phyloP scores from a whole-genome alignment of 2,888 invertebrate genomes.

The Tenthredo distinguenda region DNA sequence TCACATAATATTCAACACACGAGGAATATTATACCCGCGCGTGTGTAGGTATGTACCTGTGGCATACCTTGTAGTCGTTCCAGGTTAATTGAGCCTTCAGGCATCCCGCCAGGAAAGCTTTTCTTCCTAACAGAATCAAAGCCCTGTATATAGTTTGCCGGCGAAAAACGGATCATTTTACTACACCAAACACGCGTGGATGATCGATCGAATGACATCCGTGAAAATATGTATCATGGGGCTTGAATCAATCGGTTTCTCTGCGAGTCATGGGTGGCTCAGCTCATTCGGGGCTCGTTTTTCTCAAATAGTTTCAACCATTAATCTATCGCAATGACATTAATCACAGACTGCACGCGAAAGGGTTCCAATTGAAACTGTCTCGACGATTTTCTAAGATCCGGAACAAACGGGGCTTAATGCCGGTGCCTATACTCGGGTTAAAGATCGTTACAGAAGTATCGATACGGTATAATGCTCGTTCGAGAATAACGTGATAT shows the following conservation, averaged over 20 bases:
- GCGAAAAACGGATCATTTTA: background rate
- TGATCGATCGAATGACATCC: background rate
- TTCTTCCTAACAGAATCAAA: slow-evolving; percentile 9
- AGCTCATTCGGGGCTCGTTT: too few species aligned
- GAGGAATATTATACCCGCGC: background rate
- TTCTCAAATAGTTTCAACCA: background rate
- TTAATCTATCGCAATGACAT: background rate
- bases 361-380: background rate
- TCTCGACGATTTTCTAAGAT: background rate
- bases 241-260: background rate
- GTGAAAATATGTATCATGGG: background rate
- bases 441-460: background rate
- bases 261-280: background rate
- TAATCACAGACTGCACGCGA: background rate
- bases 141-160: background rate
- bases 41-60: background rate
- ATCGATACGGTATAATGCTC: slow-evolving; percentile 4
- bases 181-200: background rate
- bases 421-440: background rate
- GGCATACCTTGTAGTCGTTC: background rate
- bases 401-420: background rate
- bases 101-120: background rate
- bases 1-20: slow-evolving; percentile 44
- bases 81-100: slow-evolving; percentile 37
- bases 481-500: background rate